Evolutionary conservation across 2,113 vertebrate genomes (phyloP).

Genomic region (Gavia stellata): DNA sequence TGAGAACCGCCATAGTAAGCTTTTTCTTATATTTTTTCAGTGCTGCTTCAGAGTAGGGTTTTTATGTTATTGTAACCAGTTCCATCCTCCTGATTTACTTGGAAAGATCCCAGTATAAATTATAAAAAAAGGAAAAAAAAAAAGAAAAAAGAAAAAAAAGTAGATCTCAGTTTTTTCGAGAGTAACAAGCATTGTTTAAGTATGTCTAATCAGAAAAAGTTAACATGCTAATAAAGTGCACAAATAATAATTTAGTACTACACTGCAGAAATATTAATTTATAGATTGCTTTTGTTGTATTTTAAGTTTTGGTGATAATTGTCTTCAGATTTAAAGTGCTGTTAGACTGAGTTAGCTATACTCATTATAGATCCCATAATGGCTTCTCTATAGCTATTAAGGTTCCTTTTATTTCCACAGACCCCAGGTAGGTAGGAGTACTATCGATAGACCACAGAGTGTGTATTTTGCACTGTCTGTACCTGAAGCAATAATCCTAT

Average conservation of each 20-base stretch:
- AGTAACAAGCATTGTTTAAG: constrained; percentile 53
- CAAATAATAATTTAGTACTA: constrained; percentile 61
- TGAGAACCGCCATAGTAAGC: constrained; percentile 62
- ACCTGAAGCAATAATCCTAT: constrained; percentile 78
- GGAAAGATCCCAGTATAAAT: constrained; percentile 53
- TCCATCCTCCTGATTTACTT: constrained; percentile 41
- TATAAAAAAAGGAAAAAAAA: neutral
- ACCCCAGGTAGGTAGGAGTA: constrained; percentile 59
- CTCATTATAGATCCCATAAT: constrained; percentile 52
- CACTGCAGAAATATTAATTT: constrained; percentile 62
- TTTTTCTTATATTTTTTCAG: constrained; percentile 39
- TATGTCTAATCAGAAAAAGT: constrained; percentile 54
- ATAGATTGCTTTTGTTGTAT: constrained; percentile 65
- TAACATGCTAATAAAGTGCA: constrained; percentile 66
- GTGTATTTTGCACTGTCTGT: constrained; percentile 66
- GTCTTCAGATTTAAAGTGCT: constrained; percentile 74
- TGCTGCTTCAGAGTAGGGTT: constrained; percentile 47
- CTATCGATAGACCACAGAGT: constrained; percentile 50
- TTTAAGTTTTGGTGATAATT: constrained; percentile 70
- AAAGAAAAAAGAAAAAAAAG: neutral
- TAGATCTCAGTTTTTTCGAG: constrained; percentile 33
- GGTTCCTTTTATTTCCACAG: constrained; percentile 66
- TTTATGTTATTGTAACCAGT: constrained; percentile 27
- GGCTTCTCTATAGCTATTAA: constrained; percentile 60
- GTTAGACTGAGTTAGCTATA: constrained; percentile 61